Conservation (phyloP, 2,113 vertebrate species). For the Perca flavescens region DNA sequence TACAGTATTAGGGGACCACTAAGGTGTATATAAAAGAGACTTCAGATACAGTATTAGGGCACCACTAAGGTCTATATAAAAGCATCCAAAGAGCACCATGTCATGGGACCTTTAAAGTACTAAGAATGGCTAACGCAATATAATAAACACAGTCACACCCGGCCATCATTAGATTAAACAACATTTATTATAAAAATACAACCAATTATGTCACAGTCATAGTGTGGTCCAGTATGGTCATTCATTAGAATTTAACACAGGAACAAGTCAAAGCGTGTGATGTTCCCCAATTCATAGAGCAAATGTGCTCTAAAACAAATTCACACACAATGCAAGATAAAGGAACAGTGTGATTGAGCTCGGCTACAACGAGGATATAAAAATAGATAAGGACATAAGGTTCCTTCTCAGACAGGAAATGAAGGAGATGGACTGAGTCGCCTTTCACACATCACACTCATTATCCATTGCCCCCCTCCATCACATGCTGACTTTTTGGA, state of each 20-base stretch:
- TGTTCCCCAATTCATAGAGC: conserved; percentile 25
- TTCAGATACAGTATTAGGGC: too few relatives aligned
- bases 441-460: conserved; percentile 71
- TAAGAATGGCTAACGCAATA: neutral
- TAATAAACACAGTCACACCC: conserved; percentile 1
- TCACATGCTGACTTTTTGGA: conserved; percentile 61
- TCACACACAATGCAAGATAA: conserved; percentile 16
- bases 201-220: conserved; percentile 38
- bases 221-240: conserved; percentile 13
- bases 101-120: neutral
- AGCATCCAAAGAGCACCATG: too few relatives aligned
- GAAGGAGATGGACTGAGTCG: conserved; percentile 69
- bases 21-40: too few relatives aligned
- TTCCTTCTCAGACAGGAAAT: conserved; percentile 76
- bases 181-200: conserved; percentile 75
- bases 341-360: conserved; percentile 53
- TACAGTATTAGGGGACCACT: too few relatives aligned
- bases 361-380: conserved; percentile 50
- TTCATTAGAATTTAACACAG: conserved; percentile 35
- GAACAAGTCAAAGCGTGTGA: conserved; percentile 31
- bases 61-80: too few relatives aligned
- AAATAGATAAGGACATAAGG: conserved; percentile 74
- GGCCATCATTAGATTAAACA: conserved; percentile 42
- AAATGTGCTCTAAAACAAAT: conserved; percentile 22
- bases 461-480: conserved; percentile 52